Evolutionary conservation across 92 coral and sea anemone species (phyloP).

Genomic region (Blastomussa wellsi): DNA sequence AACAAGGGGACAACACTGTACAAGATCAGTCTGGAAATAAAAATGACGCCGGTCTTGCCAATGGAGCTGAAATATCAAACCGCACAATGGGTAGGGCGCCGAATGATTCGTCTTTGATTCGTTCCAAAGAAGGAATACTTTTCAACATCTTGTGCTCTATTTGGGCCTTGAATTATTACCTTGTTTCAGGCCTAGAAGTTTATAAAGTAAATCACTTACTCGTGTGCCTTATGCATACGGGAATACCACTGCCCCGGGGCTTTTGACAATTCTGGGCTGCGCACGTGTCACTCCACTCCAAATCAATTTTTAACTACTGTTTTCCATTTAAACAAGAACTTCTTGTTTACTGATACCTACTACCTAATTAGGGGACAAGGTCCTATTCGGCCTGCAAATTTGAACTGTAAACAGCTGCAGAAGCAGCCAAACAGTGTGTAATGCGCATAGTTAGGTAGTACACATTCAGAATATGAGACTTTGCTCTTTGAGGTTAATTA

Average conservation of each 20-base stretch:
- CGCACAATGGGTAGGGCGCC: slow-evolving; percentile 63
- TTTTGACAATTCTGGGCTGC: neutral
- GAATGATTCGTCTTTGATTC: neutral
- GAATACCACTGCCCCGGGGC: neutral
- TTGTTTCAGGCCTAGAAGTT: neutral
- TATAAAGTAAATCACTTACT: neutral
- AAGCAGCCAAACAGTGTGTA: neutral
- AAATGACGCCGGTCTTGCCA: slow-evolving; percentile 81
- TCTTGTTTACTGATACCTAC: too few species aligned
- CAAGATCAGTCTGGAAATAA: slow-evolving; percentile 77
- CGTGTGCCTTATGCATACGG: neutral
- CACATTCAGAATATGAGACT: neutral
- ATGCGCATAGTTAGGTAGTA: neutral
- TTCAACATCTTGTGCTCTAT: neutral
- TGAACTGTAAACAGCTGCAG: neutral
- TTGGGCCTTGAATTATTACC: neutral
- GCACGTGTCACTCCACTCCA: too few species aligned
- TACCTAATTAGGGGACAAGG: neutral
- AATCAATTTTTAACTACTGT: too few species aligned
- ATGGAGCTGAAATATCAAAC: slow-evolving; percentile 86
- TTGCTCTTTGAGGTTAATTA: neutral
- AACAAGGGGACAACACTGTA: slow-evolving; percentile 41
- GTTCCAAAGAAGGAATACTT: neutral
- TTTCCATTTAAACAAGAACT: neutral
- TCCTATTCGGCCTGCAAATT: neutral